Conservation (phyloP, 2,888 invertebrate genomes). For the Drosophila kuntzei region DNA sequence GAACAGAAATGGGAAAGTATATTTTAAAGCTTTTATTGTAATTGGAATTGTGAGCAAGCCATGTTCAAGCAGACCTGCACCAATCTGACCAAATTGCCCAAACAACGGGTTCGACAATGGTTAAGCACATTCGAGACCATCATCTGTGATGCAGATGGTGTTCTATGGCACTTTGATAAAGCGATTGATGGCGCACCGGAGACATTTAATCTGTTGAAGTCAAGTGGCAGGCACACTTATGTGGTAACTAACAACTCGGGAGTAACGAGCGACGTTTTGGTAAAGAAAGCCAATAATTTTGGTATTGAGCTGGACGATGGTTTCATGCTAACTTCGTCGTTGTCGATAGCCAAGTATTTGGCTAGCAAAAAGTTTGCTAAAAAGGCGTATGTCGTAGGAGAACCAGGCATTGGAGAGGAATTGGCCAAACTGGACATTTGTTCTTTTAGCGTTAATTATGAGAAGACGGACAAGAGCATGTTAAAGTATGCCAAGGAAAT, state of each 20-base stretch:
- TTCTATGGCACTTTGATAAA: conserved; percentile 55
- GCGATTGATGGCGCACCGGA: conserved; percentile 48
- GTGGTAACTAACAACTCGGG: conserved; percentile 57
- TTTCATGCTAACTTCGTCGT: conserved; percentile 33
- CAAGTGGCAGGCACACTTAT: conserved; percentile 35
- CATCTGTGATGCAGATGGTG: conserved; percentile 67
- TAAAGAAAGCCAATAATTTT: conserved; percentile 39
- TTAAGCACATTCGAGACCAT: conserved; percentile 49
- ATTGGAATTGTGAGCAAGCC: not conserved
- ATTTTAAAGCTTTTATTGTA: not conserved
- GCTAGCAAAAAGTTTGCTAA: conserved; percentile 49
- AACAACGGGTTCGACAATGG: conserved; percentile 58
- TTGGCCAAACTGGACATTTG: conserved; percentile 36
- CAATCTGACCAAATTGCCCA: conserved; percentile 49
- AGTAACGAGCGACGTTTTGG: not conserved
- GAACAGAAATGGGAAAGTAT: not conserved
- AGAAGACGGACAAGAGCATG: conserved; percentile 5
- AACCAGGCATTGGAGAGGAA: conserved; percentile 43
- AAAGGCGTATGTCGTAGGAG: conserved; percentile 58
- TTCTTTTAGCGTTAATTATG: not conserved
- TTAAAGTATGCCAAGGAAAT: conserved; percentile 24
- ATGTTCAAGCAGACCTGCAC: conserved; percentile 59
- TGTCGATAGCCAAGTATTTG: conserved; percentile 49
- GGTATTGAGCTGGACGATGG: conserved; percentile 31
- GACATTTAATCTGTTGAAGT: conserved; percentile 44